Base-by-base conservation (phyloP, 2,797 vertebrate genomes). In the Limosa lapponica region DNA sequence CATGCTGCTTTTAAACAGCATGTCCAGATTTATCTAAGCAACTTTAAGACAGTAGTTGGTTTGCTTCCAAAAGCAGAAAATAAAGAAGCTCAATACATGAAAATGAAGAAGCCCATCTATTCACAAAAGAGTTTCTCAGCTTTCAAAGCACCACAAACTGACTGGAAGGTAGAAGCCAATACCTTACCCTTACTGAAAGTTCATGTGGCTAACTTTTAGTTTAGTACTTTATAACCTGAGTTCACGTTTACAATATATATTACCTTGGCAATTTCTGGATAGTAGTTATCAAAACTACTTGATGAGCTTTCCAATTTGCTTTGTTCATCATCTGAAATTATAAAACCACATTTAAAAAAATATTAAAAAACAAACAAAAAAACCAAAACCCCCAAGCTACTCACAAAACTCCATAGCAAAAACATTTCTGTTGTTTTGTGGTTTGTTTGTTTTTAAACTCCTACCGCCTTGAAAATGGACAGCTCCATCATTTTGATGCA, bases 211-310 rank as follows among this genome's bases (percentile, higher is more conserved):
- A 96, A 86, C 23, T 81, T 90, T 69, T 0, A 37, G 3, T n/a
- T 89, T 75, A 79, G 6, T 39, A 80, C 4, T 85, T 82, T 52
- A 57, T 36, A 93, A 37, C 28, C 28, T 13, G 5, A 77, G 32
- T 39, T 83, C n/a, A 19, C 32, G 83, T 95, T 88, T 57, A 93
- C 41, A 69, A 16, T 25, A 86, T 75, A 24, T 8, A 59, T 96
- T 98, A 98, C 98, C 98, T 98, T 98, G 70, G 96, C 89, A 88
- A 98, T 97, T 97, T 98, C 98, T 92, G 98, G 98, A 95, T 99
- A 99, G 96, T 99, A 99, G 97, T 98, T 99, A 96, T 99, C 99
- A 95, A 99, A 98, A 97, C 98, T 97, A 87, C 98, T 99, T 37
- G 99, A 98, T 23, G 98, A 98, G 70, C 98, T 98, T 96, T 99